phyloP scores from a whole-genome alignment of 2,888 invertebrate genomes.

The Ethmia dodecea region DNA sequence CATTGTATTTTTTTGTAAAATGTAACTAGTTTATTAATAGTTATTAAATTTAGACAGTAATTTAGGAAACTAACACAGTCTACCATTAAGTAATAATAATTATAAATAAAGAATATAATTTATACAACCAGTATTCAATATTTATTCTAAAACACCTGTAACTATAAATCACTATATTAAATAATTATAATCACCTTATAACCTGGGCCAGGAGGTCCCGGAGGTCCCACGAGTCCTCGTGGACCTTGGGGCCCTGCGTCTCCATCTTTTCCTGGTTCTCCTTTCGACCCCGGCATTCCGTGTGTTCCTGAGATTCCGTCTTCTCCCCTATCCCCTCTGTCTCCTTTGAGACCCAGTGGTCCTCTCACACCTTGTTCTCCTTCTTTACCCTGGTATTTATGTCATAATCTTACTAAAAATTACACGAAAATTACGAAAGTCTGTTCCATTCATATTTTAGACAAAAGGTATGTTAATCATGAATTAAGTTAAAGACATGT shows the following conservation, averaged over 20 bases:
- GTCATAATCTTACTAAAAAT: too few relatives aligned
- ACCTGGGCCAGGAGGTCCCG: slow-evolving; percentile 73
- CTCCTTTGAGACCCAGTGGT: slow-evolving; percentile 74
- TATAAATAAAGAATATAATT: too few relatives aligned
- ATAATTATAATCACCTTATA: slow-evolving; percentile 40
- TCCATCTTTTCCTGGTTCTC: slow-evolving; percentile 84
- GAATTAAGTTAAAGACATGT: background rate
- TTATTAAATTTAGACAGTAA: too few relatives aligned
- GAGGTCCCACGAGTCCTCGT: slow-evolving; percentile 71
- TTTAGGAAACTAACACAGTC: too few relatives aligned
- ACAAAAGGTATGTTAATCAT: too few relatives aligned
- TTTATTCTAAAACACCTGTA: too few relatives aligned
- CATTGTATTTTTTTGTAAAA: too few relatives aligned
- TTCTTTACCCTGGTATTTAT: slow-evolving; percentile 74
- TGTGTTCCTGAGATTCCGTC: slow-evolving; percentile 73
- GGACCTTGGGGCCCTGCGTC: slow-evolving; percentile 79
- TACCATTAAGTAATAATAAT: too few relatives aligned
- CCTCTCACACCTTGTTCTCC: slow-evolving; percentile 82
- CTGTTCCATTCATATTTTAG: background rate
- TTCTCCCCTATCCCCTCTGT: slow-evolving; percentile 80
- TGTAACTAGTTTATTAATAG: too few relatives aligned
- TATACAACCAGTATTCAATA: too few relatives aligned
- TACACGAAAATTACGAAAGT: too few relatives aligned
- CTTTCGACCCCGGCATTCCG: slow-evolving; percentile 79
- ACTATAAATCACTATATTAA: background rate